These are phyloP conservation scores for Clamator glandarius DNA, from an alignment of 2,797 vertebrate genomes.

Conservation along the genomic window DNA sequence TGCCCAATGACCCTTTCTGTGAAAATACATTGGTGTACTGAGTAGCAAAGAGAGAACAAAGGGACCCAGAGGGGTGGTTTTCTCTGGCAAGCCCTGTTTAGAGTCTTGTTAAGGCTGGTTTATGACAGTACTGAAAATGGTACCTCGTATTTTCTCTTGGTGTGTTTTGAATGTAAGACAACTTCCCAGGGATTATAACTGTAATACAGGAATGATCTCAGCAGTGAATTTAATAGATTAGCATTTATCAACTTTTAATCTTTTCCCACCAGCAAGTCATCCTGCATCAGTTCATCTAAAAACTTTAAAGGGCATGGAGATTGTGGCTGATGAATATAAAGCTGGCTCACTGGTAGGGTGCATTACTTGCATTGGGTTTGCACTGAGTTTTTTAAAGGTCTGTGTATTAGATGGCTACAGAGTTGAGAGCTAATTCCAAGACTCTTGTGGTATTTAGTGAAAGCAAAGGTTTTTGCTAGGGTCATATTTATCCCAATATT, in stretches of 20 bases:
- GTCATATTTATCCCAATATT: background rate
- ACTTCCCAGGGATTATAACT: slow-evolving; percentile 37
- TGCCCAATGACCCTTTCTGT: no score
- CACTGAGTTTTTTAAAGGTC: background rate
- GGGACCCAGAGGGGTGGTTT: background rate
- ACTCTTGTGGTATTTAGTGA: background rate
- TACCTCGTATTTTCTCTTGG: slow-evolving; percentile 52
- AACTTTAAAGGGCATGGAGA: slow-evolving; percentile 85
- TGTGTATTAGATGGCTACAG: background rate
- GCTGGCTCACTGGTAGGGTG: background rate
- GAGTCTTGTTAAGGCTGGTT: no score
- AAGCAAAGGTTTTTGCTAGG: background rate
- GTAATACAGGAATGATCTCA: slow-evolving; percentile 33
- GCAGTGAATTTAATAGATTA: slow-evolving; percentile 37
- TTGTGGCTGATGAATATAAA: slow-evolving; percentile 32
- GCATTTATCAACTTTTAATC: background rate
- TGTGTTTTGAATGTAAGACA: slow-evolving; percentile 50
- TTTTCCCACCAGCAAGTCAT: slow-evolving; percentile 2
- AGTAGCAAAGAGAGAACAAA: background rate
- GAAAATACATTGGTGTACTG: no score
- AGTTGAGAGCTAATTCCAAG: background rate
- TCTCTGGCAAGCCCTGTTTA: background rate
- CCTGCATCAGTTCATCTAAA: slow-evolving; percentile 79
- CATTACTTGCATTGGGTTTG: background rate
- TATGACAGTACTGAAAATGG: slow-evolving; percentile 65